These are phyloP conservation scores for Porites cylindrica DNA, from an alignment of 92 coral and sea anemone genomes.

Conservation along the genomic window DNA sequence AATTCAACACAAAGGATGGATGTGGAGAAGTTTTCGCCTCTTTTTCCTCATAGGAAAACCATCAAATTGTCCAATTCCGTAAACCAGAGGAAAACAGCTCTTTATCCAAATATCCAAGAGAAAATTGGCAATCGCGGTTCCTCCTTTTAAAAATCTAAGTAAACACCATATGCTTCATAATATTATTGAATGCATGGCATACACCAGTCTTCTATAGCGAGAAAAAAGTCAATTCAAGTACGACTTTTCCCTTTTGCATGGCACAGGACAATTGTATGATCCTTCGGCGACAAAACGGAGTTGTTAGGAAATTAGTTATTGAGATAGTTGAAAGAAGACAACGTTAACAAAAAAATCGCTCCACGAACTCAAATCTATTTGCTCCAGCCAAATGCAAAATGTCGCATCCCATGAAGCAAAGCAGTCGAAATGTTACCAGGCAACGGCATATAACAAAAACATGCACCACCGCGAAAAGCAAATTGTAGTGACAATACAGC, in stretches of 20 bases:
- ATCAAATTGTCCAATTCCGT: neutral
- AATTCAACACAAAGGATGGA: neutral
- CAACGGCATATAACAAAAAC: slow-evolving; percentile 33
- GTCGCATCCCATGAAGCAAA: slow-evolving; percentile 58
- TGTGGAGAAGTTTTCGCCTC: slow-evolving; percentile 23
- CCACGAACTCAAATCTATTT: neutral
- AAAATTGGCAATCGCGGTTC: slow-evolving; percentile 15
- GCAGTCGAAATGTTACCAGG: slow-evolving; percentile 55
- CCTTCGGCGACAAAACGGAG: neutral
- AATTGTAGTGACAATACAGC: neutral
- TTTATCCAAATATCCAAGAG: slow-evolving; percentile 5
- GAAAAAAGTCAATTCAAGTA: neutral
- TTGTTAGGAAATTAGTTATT: neutral
- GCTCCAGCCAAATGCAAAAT: slow-evolving; percentile 4
- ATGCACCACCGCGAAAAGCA: neutral
- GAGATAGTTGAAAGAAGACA: neutral
- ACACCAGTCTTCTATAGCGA: neutral
- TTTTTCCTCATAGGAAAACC: slow-evolving; percentile 32
- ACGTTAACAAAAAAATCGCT: neutral
- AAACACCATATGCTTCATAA: slow-evolving; percentile 7
- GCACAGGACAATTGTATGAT: neutral
- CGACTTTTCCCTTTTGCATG: neutral
- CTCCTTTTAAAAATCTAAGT: slow-evolving; percentile 34
- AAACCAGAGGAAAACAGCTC: slow-evolving; percentile 4
- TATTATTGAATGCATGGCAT: neutral